Evolutionary conservation across 2,113 vertebrate species (phyloP), one percentile per base, ranked within the genome.

Genomic region (Seriola dumerili): DNA sequence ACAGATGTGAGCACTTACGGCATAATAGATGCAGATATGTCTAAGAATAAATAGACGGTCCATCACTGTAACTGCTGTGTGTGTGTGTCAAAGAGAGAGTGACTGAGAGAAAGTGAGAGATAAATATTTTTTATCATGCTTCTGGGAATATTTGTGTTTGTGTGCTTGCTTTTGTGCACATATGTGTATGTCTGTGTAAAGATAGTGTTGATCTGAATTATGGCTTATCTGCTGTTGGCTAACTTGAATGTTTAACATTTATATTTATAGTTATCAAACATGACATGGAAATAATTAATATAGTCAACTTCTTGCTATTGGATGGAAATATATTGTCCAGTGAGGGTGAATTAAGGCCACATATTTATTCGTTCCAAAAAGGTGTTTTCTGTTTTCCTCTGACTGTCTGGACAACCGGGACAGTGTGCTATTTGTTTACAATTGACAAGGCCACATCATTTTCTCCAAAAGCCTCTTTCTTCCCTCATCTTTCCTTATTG

Each of bases 1-100:
- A 73, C 91, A 93, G 92, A 94, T 91, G 92, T 81, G 83, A 89
- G 80, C 87, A 89, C 92, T 92, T 90, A 84, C 1, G 4, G 61
- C 65, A 84, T 81, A 87, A 86, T 81, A 84, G 88, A 85, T 81
- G 73, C 76, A 89, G 85, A 92, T 90, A 90, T 85, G 69, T 90
- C 78, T 34, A 44, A 73, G 80, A 76, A 87, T 94, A 94, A 94
- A 93, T 90, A 93, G 70, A 76, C 14, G 2, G 25, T 93, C 80
- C 72, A 88, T 94, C 92, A 91, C 79, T 74, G 68, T 48, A 72
- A 71, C 74, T 66, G 8, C 62, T 79, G n/a, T 66, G 16, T 62
- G 36, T 79, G 84, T 74, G 78, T 72, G 78, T 86, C 32, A 84
- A 73, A 76, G 52, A 67, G 42, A 76, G 63, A 89, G 78, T 46